Evolutionary conservation across 2,888 invertebrate species (phyloP).

Genomic region (Leucoptera coffeella): DNA sequence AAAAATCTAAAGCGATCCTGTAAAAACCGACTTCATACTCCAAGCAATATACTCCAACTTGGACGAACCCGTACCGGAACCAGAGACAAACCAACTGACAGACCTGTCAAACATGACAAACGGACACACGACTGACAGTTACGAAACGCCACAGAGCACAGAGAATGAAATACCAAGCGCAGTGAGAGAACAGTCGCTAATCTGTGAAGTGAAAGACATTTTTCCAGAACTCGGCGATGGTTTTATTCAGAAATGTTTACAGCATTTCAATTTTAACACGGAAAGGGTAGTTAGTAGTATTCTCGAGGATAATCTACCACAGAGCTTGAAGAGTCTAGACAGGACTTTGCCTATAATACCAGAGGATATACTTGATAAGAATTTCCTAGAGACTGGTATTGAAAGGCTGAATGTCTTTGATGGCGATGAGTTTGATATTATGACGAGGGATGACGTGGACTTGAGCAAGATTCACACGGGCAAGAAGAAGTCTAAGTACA

Average conservation of each 20-base stretch:
- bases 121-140: slow-evolving; percentile 14
- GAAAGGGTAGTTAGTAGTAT: slow-evolving; percentile 78
- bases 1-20: slow-evolving; percentile 29
- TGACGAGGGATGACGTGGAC: slow-evolving; percentile 56
- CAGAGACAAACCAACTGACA: slow-evolving; percentile 3
- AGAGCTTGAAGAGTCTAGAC: slow-evolving; percentile 34
- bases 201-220: slow-evolving; percentile 66
- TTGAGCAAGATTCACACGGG: slow-evolving; percentile 38
- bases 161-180: slow-evolving; percentile 33
- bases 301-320: slow-evolving; percentile 61
- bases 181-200: slow-evolving; percentile 39
- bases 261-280: slow-evolving; percentile 68
- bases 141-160: slow-evolving; percentile 10
- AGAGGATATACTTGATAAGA: slow-evolving; percentile 49
- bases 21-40: slow-evolving; percentile 49
- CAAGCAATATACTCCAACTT: slow-evolving; percentile 44
- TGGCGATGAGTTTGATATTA: slow-evolving; percentile 72
- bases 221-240: slow-evolving; percentile 79
- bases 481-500: slow-evolving; percentile 57
- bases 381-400: slow-evolving; percentile 48
- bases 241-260: slow-evolving; percentile 65
- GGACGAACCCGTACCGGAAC: slow-evolving; percentile 25
- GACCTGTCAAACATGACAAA: slow-evolving; percentile 11
- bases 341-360: slow-evolving; percentile 57
- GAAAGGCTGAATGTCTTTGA: slow-evolving; percentile 65